phyloP scores from a whole-genome alignment of 2,888 invertebrate species.

The Tenthredo livida region DNA sequence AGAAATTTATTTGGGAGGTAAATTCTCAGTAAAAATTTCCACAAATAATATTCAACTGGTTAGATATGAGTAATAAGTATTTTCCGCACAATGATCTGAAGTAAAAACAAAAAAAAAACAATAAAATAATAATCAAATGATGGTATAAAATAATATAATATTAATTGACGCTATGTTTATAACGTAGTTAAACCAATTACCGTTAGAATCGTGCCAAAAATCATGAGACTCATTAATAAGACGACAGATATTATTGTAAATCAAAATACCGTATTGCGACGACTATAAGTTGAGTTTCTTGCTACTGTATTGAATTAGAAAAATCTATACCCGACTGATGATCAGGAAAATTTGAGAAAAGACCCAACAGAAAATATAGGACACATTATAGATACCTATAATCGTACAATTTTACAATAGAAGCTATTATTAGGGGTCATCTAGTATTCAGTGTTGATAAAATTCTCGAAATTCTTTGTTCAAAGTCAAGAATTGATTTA shows the following conservation, averaged over 20 bases:
- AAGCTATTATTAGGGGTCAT: not conserved
- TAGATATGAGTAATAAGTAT: not conserved
- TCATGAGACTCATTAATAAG: slow-evolving; percentile 28
- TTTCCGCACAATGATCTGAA: slow-evolving; percentile 18
- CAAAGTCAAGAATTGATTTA: not conserved
- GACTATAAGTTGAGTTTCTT: not conserved
- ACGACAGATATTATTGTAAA: slow-evolving; percentile 38
- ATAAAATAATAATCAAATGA: slow-evolving; percentile 6
- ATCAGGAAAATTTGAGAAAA: not conserved
- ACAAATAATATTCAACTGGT: not conserved
- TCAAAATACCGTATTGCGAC: slow-evolving; percentile 28
- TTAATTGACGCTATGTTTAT: slow-evolving; percentile 17
- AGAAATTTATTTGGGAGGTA: not conserved
- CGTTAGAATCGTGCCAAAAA: slow-evolving; percentile 50
- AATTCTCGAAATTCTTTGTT: not conserved
- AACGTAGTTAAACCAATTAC: slow-evolving; percentile 30
- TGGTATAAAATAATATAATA: slow-evolving; percentile 11
- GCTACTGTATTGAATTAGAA: not conserved
- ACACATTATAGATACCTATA: not conserved
- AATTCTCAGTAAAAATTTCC: slow-evolving; percentile 2
- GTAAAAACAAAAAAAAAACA: not conserved
- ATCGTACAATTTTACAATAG: not conserved
- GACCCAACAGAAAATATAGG: not conserved
- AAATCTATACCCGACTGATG: not conserved
- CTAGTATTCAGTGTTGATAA: not conserved